Evolutionary conservation across 2,797 vertebrate genomes (phyloP), one percentile per base, ranked within the genome.

Genomic region (Tenualosa thibaudeaui): DNA sequence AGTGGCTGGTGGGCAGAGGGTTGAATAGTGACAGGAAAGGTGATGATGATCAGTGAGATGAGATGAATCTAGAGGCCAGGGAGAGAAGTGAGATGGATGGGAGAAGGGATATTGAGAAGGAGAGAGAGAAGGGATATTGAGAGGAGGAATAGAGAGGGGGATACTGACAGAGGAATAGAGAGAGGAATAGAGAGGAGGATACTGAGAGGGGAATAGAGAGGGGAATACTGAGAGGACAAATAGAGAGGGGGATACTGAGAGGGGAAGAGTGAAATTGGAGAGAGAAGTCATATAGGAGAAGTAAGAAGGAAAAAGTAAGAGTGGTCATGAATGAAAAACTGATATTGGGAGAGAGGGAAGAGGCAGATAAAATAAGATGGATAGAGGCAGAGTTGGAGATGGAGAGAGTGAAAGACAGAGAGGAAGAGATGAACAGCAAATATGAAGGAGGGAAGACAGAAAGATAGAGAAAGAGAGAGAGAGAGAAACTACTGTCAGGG

Each of bases 211-310:
- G 51, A 15, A 53, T 56, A 49, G 46, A 54, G 3, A 13, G 56
- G 9, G 6, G 87, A 89, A 91, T 78, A 84, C 86, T 90, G 91
- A 94, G 53, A 17, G 53, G 19, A n/a, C n/a, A n/a, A 56, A 93
- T 90, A 83, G 54, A n/a, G 19, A 58, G 56, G 10, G 37, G 22
- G 10, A 17, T 58, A n/a, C 22, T 58, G 56, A 58, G 56, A 58
- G 17, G 46, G 17, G 3, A 13, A 56, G 54, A 53, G 51, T 53
- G 2, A 10, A 2, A 53, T 53, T 15, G 51, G 51, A 53, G 51
- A 53, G 46, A 54, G 3, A 13, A 56, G 54, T 53, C 1, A 53
- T 53, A 15, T 53, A 53, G 51, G 51, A 53, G 51, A 53, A 12
- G 7, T 7, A 46, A 46, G 46, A 46, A 53, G 13, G 15, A 15